Conservation (phyloP, 2,888 invertebrate species). For the Odontomyia ornata region DNA sequence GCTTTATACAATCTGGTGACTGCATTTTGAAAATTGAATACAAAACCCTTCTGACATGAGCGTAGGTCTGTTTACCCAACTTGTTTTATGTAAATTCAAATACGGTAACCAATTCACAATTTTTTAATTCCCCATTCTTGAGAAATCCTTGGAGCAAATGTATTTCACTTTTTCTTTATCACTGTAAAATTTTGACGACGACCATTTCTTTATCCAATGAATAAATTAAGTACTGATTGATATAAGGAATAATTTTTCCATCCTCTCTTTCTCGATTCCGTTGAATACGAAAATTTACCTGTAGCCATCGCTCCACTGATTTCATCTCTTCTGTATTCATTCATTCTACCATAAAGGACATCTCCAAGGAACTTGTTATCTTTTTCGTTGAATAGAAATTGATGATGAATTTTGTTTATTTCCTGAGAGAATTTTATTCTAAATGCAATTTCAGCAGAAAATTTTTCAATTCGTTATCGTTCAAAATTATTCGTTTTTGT, state of each 20-base stretch:
- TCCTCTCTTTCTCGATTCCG: neutral
- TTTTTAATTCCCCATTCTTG: too few species aligned
- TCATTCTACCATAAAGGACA: neutral
- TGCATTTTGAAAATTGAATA: too few species aligned
- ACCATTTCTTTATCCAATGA: conserved; percentile 29
- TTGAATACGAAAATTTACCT: conserved; percentile 38
- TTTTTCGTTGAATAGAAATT: conserved; percentile 53
- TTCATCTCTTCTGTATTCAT: neutral
- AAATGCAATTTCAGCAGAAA: conserved; percentile 39
- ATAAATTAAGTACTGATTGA: conserved; percentile 49
- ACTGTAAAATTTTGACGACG: conserved; percentile 28
- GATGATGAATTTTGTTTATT: conserved; percentile 54
- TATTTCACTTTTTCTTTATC: neutral
- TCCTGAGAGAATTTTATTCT: conserved; percentile 51
- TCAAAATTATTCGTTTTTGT: conserved; percentile 43
- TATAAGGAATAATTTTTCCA: conserved; percentile 48
- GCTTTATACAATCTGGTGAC: too few species aligned
- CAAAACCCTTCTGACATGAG: too few species aligned
- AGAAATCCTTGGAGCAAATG: too few species aligned
- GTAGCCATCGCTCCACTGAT: neutral
- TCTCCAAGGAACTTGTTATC: conserved; percentile 48
- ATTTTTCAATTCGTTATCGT: conserved; percentile 52
- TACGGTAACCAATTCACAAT: too few species aligned
- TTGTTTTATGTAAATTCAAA: too few species aligned
- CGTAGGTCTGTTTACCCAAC: too few species aligned